Evolutionary conservation across 2,113 vertebrate species (phyloP), one percentile per base, ranked within the genome.

Genomic region (Isurus oxyrinchus): DNA sequence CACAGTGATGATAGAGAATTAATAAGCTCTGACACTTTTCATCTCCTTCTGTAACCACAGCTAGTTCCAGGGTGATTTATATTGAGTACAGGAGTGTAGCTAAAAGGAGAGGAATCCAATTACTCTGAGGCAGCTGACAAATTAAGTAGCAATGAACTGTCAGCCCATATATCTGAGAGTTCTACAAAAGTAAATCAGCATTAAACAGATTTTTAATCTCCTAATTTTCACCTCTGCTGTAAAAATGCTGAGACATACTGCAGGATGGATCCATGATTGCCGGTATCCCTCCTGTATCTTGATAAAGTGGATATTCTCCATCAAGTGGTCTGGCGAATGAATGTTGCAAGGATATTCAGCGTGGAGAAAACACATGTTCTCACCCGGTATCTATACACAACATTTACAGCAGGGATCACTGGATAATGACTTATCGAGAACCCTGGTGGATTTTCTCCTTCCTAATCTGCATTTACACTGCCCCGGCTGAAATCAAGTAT

Each of bases 11-110:
- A 40, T 40, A n/a, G n/a, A 35, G 13, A 57, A 91, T 16, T 91
- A 91, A 91, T 91, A 59, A 91, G 35, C 23, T 91, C 55, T 59
- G 86, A 53, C 49, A 21, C 49, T 59, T 13, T n/a, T 91, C 57
- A 91, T 35, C 57, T 44, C 79, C 79, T 91, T 91, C 88, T 90
- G 87, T 55, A 90, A 90, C 87, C 27, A 90, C 59, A 59, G 27
- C 27, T 57, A 90, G 53, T 90, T 57, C 13, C 49, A 7, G 53
- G 11, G 35, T 90, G 53, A 90, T 90, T 59, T 31, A 90, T 90
- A 90, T 90, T 13, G 3, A 61, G 35, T 13, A 1, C 31, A 14
- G 57, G 31, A 91, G 57, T 35, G 57, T 61, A 91, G 14, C 88
- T 19, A 13, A 61, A 16, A 91, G 57, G 31, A 91, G 55, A n/a